These are phyloP conservation scores for Drosophila prosaltans DNA, from an alignment of 1,140 invertebrate species.

Conservation along the genomic window DNA sequence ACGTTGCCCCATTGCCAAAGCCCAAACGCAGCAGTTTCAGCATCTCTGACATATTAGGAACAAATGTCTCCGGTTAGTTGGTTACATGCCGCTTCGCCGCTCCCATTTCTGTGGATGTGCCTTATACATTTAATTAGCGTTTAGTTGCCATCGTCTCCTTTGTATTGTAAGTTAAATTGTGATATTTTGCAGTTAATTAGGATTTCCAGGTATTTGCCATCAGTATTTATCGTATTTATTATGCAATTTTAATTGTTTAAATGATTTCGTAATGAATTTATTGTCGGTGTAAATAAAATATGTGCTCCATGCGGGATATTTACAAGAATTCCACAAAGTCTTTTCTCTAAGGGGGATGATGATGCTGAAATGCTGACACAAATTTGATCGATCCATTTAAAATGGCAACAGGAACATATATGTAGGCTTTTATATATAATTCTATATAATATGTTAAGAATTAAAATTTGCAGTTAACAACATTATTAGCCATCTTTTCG, in stretches of 20 bases:
- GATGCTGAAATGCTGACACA: too few relatives aligned
- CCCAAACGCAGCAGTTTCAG: slow-evolving; percentile 76
- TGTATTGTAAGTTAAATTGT: slow-evolving; percentile 69
- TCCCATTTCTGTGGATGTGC: slow-evolving; percentile 66
- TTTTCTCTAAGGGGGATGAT: background rate
- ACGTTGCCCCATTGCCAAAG: slow-evolving; percentile 38
- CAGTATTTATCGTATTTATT: slow-evolving; percentile 81
- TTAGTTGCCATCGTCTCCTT: slow-evolving; percentile 60
- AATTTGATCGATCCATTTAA: too few relatives aligned
- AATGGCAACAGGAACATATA: background rate
- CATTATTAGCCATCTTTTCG: too few relatives aligned
- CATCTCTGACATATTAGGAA: slow-evolving; percentile 76
- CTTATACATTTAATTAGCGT: slow-evolving; percentile 80
- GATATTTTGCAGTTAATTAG: slow-evolving; percentile 82
- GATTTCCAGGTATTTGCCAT: slow-evolving; percentile 78
- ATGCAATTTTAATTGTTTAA: slow-evolving; percentile 79
- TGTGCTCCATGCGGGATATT: slow-evolving; percentile 28
- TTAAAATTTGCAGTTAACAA: too few relatives aligned
- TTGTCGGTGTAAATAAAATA: slow-evolving; percentile 70
- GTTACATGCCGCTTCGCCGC: slow-evolving; percentile 18
- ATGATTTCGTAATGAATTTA: slow-evolving; percentile 80
- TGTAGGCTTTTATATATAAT: too few relatives aligned
- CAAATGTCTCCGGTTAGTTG: slow-evolving; percentile 54
- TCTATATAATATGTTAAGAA: too few relatives aligned
- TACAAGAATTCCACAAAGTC: slow-evolving; percentile 25